Base-by-base conservation (phyloP, 1,140 invertebrate genomes). In the Scaptomyza graminum region DNA sequence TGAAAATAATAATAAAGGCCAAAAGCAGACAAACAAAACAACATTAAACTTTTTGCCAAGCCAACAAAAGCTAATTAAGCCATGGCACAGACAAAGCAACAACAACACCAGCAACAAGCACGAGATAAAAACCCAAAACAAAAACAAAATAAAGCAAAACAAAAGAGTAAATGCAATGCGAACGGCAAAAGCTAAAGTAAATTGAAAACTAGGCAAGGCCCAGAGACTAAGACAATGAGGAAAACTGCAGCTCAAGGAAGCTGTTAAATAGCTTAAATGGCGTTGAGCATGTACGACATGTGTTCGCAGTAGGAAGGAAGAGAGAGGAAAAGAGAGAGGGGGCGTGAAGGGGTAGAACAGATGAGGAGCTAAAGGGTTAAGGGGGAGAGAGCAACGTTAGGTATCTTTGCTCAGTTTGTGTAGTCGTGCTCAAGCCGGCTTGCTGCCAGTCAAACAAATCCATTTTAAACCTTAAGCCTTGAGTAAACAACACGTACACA, bases 401-500 rank as follows among this genome's bases (percentile, higher is more conserved):
- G 37, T 60, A 16, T 54, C 31, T 62, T 47, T 63, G 71, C 63
- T 44, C 61, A 25, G 64, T 34, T 34, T 71, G 50, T 71, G 66
- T 57, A 52, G 47, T 77, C 74, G 67, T 82, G 66, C 78, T 81
- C 66, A 81, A 83, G 79, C 64, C 79, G 78, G 79, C 75, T 69
- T 57, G 70, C 70, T 82, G 79, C 74, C 74, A 82, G 72, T 82
- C 72, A 84, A 83, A 79, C 79, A 84, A 84, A 83, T 84, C 79
- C 79, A 83, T 76, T 83, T 75, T 76, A 82, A 82, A 71, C 72
- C 79, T 73, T 83, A 83, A 84, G 68, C 62, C 79, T 72, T 76
- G 62, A 74, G 80, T 79, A 83, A 83, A 79, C 80, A 84, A 78
- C 76, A 71, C 66, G 65, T 72, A 62, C 56, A 65, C 49, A 71